Evolutionary conservation across 2,888 invertebrate species (phyloP).

Genomic region (Amiota minor): DNA sequence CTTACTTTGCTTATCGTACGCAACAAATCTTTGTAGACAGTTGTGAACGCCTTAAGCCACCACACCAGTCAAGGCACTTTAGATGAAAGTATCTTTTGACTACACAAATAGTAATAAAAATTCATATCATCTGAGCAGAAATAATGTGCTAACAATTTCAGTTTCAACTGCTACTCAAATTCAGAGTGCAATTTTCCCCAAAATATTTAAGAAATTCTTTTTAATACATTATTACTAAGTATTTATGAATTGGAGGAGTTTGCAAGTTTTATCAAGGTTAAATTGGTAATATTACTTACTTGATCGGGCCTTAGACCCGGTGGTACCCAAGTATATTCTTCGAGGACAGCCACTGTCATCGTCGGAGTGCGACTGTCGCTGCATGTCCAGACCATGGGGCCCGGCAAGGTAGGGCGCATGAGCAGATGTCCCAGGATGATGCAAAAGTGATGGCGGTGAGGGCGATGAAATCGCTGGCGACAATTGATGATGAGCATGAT

Average conservation of each 20-base stretch:
- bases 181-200: no score
- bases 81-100: not conserved
- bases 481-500: slow-evolving; percentile 59
- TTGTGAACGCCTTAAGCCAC: slow-evolving; percentile 22
- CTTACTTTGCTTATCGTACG: slow-evolving; percentile 46
- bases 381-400: slow-evolving; percentile 78
- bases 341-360: slow-evolving; percentile 98
- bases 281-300: slow-evolving; percentile 76
- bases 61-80: not conserved
- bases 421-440: slow-evolving; percentile 65
- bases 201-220: no score
- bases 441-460: slow-evolving; percentile 71
- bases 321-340: slow-evolving; percentile 99
- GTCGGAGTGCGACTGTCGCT: slow-evolving; percentile 93
- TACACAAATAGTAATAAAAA: no score
- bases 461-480: slow-evolving; percentile 72
- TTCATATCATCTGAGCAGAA: no score
- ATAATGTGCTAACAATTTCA: no score
- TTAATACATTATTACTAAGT: no score
- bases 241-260: no score
- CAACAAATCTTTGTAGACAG: slow-evolving; percentile 47
- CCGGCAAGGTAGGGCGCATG: slow-evolving; percentile 71
- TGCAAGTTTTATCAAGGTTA: no score
- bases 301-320: slow-evolving; percentile 96
- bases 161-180: no score